These are phyloP conservation scores for Cetoscarus ocellatus DNA, from an alignment of 2,797 vertebrate species.

Conservation along the genomic window DNA sequence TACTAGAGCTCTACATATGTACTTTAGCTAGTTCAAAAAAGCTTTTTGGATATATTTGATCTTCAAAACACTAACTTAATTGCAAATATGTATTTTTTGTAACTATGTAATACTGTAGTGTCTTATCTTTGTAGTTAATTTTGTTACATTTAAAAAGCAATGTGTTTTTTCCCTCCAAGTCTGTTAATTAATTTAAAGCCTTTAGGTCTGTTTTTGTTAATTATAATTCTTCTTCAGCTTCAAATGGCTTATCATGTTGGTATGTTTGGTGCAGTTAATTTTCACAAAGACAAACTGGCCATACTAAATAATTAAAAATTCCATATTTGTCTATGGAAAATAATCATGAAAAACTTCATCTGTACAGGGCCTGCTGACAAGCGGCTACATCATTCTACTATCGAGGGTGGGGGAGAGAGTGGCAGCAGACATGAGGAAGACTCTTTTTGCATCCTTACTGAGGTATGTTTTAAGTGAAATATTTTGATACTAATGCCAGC, in stretches of 20 bases:
- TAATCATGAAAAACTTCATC: slow-evolving; percentile 34
- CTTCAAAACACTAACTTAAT: no score
- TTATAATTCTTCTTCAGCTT: background rate
- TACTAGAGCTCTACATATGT: no score
- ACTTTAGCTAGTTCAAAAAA: no score
- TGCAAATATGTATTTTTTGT: no score
- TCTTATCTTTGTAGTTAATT: no score
- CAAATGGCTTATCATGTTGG: background rate
- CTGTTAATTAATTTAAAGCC: no score
- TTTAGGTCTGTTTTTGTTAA: background rate
- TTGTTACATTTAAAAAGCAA: no score
- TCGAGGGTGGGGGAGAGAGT: slow-evolving; percentile 92
- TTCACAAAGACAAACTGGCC: background rate
- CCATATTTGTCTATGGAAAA: slow-evolving; percentile 38
- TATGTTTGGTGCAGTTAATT: background rate
- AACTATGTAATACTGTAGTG: no score
- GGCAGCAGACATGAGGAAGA: slow-evolving; percentile 91
- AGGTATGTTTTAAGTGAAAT: slow-evolving; percentile 70
- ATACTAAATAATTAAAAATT: no score
- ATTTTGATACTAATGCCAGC: background rate
- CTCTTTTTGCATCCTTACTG: slow-evolving; percentile 90
- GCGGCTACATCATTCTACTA: slow-evolving; percentile 93
- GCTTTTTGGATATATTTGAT: no score
- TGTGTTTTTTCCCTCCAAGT: no score
- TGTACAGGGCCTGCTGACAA: slow-evolving; percentile 90